Conservation (phyloP, 2,113 vertebrate genomes). For the Rallus limicola region DNA sequence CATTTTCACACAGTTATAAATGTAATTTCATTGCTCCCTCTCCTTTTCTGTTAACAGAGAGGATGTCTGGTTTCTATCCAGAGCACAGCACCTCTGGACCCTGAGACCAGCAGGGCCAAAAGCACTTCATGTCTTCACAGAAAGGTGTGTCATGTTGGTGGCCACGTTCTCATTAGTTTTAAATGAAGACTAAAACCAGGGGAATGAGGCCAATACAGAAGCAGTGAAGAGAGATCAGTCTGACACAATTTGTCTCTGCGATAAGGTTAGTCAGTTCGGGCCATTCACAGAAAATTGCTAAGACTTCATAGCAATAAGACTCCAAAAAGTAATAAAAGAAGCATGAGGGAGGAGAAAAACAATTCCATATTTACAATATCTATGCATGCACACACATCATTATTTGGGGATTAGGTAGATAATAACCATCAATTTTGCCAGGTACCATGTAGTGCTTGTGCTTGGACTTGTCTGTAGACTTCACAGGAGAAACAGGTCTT, state of each 20-base stretch:
- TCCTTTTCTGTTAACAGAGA: not conserved
- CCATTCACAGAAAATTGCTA: slow-evolving; percentile 11
- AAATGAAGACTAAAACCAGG: slow-evolving; percentile 13
- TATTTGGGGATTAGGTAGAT: slow-evolving; percentile 19
- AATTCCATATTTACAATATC: slow-evolving; percentile 8
- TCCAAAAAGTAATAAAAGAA: slow-evolving; percentile 45
- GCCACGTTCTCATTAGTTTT: not conserved
- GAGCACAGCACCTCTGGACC: not conserved
- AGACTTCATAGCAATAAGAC: not conserved
- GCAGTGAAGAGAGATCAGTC: not conserved
- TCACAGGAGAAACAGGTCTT: not conserved
- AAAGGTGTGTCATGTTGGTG: not conserved
- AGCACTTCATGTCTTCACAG: not conserved
- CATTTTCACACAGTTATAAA: not conserved
- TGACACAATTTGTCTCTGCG: slow-evolving; percentile 18
- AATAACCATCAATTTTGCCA: slow-evolving; percentile 1
- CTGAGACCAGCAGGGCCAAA: not conserved
- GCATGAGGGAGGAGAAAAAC: not conserved
- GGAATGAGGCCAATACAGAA: not conserved
- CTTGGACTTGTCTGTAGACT: not conserved
- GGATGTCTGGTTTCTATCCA: not conserved
- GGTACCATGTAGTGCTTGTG: not conserved
- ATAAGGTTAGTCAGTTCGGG: not conserved
- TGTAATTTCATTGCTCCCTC: not conserved
- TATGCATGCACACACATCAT: not conserved